Evolutionary conservation across 2,113 vertebrate species (phyloP), one percentile per base, ranked within the genome.

Genomic region (Butorides virescens): DNA sequence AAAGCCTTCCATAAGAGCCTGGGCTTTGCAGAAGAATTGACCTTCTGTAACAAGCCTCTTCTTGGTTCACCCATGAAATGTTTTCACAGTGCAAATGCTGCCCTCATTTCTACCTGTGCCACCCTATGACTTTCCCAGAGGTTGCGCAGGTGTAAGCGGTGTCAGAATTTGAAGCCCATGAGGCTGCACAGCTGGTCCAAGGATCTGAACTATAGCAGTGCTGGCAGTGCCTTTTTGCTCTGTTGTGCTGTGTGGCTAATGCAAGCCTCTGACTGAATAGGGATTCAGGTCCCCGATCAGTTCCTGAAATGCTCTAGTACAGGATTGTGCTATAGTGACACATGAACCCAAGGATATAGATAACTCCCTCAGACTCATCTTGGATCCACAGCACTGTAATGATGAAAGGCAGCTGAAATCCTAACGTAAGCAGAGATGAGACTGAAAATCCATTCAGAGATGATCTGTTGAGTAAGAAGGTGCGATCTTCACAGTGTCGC

Each of bases 401-500:
- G 62, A 78, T 67, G 84, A 96, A 79, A 92, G 74, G 85, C 85
- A 95, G 93, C 46, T 95, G 75, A 95, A 94, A 96, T 82, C 74
- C 74, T 42, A 50, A 42, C 0, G 1, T 34, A n/a, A 83, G 88
- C 81, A 90, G 81, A 93, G 87, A 71, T 55, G 93, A 96, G 74
- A 32, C 85, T 79, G 74, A 82, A 95, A 96, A 96, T 91, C 94
- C 92, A 82, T n/a, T 62, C 90, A 91, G 94, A 91, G 87, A 88
- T 93, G 75, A 93, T 95, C 71, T 92, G 90, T 86, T 68, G 84
- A 56, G 70, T 75, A 73, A 95, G 81, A 91, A 90, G 81, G 85
- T 66, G 74, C 90, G 70, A 82, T 93, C 74, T 92, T 96, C 88
- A 76, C 91, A 76, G 62, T 87, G 81, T 96, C 56, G 1, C 56